Base-by-base conservation (phyloP, 2,113 vertebrate genomes). In the Thamnaconus septentrionalis region DNA sequence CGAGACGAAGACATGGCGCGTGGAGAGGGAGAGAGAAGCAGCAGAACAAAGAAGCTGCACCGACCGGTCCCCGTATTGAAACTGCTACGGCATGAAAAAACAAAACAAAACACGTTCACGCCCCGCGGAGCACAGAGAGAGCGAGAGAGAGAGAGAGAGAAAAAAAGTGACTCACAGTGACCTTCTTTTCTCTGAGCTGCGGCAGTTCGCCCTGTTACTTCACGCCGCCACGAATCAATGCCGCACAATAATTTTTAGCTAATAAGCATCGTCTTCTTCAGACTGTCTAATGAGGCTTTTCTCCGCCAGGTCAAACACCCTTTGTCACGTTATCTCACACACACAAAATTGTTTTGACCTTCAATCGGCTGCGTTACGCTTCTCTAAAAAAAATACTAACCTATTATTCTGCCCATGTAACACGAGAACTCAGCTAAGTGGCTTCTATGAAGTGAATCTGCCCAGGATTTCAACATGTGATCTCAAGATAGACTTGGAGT, bases 271-370 rank as follows among this genome's bases (percentile, higher is more conserved):
- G 57, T 65, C 46, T 59, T 39, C 48, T 57, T 18, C 62, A 49
- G 31, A 52, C 51, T 31, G 4, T n/a, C 63, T 59, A 53, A 41
- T 6, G n/a, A 46, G 57, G 59, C 51, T 53, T 6, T 44, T 58
- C 52, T 41, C 41, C 53, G 44, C 9, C 1, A 41, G 71, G 48
- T 68, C 71, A 42, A 7, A 47, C 10, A 68, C 56, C 71, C 53
- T 8, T 31, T 31, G 56, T 85, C 85, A 72, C 66, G 71, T 79
- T 75, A 83, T 67, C 42, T 49, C 49, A 40, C 48, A 50, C 46
- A 60, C 10, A 5, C 3, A n/a, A 61, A 4, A 56, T 4, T 53
- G n/a, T 72, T 66, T 77, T 45, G 44, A 45, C 80, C 66, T 71
- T 75, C 59, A 60, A 64, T 70, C 53, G 53, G 56, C 41, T 52